Conservation (phyloP, 2,113 vertebrate genomes). For the Aegypius monachus region DNA sequence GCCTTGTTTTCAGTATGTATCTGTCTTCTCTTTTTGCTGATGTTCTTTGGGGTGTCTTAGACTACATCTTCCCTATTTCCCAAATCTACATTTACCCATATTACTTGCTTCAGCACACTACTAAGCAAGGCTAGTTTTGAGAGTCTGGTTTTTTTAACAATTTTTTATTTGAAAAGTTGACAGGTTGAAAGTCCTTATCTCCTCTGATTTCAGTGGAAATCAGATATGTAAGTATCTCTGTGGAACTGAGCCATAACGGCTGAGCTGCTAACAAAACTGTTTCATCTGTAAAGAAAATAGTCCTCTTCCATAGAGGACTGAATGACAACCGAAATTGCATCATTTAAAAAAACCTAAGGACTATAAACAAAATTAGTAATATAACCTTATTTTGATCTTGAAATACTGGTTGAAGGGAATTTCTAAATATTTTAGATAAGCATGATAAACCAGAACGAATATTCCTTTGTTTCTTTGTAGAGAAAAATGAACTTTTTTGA, state of each 20-base stretch:
- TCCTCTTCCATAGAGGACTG: neutral
- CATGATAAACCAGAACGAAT: neutral
- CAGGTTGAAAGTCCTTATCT: neutral
- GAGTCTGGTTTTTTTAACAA: neutral
- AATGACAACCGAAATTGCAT: neutral
- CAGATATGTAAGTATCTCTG: neutral
- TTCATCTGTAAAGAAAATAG: neutral
- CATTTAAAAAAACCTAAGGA: neutral
- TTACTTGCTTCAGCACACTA: neutral
- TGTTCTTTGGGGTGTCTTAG: neutral
- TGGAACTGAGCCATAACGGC: neutral
- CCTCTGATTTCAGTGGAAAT: conserved; percentile 3
- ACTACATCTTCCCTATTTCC: neutral
- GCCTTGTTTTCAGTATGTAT: neutral
- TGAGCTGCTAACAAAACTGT: neutral
- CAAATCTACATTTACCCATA: neutral
- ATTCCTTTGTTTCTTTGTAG: neutral
- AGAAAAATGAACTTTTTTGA: neutral
- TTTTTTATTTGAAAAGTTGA: neutral
- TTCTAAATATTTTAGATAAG: neutral
- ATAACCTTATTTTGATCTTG: neutral
- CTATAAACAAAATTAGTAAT: neutral
- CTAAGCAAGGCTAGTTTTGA: neutral
- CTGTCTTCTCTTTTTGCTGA: neutral
- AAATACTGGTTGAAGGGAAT: neutral